Percentiles rank a stretch among this genome's conserved stretches.
phyloP scores from a whole-genome alignment of 2,888 invertebrate species.

The Phyllotreta striolata region DNA sequence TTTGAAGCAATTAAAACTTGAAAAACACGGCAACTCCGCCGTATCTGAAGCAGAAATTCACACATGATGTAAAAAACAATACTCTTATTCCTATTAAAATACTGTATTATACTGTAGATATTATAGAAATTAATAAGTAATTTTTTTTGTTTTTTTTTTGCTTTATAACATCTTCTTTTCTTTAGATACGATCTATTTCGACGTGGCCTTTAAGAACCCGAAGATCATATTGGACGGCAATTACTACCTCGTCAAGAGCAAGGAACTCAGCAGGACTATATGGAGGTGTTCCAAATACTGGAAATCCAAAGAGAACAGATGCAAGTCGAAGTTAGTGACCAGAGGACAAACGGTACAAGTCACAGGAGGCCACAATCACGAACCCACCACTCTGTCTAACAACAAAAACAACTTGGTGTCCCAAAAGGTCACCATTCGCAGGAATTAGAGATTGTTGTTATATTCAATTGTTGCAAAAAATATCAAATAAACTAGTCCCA shows the following conservation, averaged over 20 bases:
- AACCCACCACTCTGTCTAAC: slow-evolving; percentile 40
- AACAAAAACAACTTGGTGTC: slow-evolving; percentile 47
- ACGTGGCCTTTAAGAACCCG: slow-evolving; percentile 45
- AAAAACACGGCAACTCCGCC: too few species aligned
- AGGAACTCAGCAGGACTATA: slow-evolving; percentile 40
- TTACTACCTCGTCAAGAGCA: slow-evolving; percentile 43
- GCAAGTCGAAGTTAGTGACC: slow-evolving; percentile 47
- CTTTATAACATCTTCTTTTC: too few species aligned
- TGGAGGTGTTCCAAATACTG: slow-evolving; percentile 45
- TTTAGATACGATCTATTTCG: slow-evolving; percentile 43
- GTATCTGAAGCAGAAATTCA: too few species aligned
- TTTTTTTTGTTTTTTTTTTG: slow-evolving; percentile 8
- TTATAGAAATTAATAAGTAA: slow-evolving; percentile 1
- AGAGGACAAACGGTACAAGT: slow-evolving; percentile 44
- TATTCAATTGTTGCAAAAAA: too few species aligned
- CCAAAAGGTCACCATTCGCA: slow-evolving; percentile 45
- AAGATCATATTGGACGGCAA: slow-evolving; percentile 45
- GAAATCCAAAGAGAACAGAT: slow-evolving; percentile 37
- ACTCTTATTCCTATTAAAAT: too few species aligned
- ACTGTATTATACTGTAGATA: too few species aligned
- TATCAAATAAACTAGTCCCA: too few species aligned
- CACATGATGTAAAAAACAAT: too few species aligned
- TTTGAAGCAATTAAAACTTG: too few species aligned
- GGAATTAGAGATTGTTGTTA: slow-evolving; percentile 22
- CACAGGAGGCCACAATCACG: slow-evolving; percentile 47